Percentiles rank a stretch among this genome's conserved stretches.
phyloP scores from a whole-genome alignment of 1,140 invertebrate species.

The Aporrectodea caliginosa region DNA sequence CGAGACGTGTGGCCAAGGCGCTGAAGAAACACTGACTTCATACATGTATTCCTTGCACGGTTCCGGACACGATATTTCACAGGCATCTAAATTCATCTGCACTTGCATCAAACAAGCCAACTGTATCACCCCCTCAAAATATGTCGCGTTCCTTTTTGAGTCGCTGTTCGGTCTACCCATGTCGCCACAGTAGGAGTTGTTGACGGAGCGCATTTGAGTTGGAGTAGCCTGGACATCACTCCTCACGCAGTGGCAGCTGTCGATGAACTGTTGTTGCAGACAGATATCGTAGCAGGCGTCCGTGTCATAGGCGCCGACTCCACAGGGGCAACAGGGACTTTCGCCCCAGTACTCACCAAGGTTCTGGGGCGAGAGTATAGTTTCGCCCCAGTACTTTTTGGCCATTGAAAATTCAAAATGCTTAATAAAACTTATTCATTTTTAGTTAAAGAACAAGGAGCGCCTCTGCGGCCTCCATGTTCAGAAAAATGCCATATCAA shows the following conservation, averaged over 20 bases:
- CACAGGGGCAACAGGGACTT: no score
- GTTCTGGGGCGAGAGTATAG: no score
- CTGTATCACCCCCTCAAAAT: neutral
- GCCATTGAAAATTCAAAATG: no score
- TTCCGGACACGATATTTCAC: neutral
- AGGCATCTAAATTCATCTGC: neutral
- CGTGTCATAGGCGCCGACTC: neutral
- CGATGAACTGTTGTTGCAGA: neutral
- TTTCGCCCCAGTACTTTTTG: no score
- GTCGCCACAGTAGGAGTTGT: no score
- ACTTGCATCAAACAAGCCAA: neutral
- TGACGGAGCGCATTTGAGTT: neutral
- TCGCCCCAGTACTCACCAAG: no score
- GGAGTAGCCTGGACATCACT: neutral
- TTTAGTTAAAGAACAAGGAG: no score
- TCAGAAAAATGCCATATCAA: no score
- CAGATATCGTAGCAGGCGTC: neutral
- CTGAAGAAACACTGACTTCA: neutral
- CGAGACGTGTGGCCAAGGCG: slow-evolving; percentile 1
- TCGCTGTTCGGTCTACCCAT: neutral
- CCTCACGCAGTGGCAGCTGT: neutral
- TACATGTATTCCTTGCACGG: slow-evolving; percentile 5
- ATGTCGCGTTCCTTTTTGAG: neutral
- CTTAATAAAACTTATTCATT: no score
- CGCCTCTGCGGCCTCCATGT: no score